These are phyloP conservation scores for Leptinotarsa lineolata DNA, from an alignment of 1,140 invertebrate species.

Conservation along the genomic window DNA sequence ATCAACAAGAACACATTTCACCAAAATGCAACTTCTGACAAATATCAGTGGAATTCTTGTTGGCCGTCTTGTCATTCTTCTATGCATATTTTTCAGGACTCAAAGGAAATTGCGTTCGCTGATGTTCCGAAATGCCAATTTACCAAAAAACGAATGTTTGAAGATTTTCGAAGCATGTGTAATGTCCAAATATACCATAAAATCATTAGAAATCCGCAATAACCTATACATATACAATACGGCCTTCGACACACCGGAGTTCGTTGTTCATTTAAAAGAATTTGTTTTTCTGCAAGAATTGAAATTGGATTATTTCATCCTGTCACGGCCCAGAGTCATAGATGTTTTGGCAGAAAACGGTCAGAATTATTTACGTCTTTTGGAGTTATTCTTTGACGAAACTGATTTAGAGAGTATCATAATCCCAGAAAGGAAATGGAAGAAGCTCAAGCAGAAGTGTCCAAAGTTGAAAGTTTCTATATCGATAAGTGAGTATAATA, in stretches of 20 bases:
- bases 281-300: slow-evolving; percentile 14
- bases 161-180: slow-evolving; percentile 11
- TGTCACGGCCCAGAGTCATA: slow-evolving; percentile 17
- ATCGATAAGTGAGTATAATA: slow-evolving; percentile 20
- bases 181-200: slow-evolving; percentile 4
- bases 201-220: slow-evolving; percentile 23
- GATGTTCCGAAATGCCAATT: slow-evolving; percentile 22
- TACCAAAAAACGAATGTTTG: slow-evolving; percentile 23
- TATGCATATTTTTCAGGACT: slow-evolving; percentile 4
- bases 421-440: slow-evolving; percentile 22
- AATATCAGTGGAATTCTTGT: too few relatives aligned
- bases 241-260: slow-evolving; percentile 19
- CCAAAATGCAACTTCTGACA: too few relatives aligned
- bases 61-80: too few relatives aligned
- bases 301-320: slow-evolving; percentile 26
- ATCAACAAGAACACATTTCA: too few relatives aligned
- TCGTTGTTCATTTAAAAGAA: slow-evolving; percentile 14
- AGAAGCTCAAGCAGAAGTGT: slow-evolving; percentile 19
- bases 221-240: slow-evolving; percentile 22
- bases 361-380: background rate
- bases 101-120: slow-evolving; percentile 8
- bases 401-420: slow-evolving; percentile 23
- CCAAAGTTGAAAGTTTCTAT: slow-evolving; percentile 27
- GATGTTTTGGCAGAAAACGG: slow-evolving; percentile 21
- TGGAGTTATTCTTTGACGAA: slow-evolving; percentile 27